Evolutionary conservation across 2,888 invertebrate genomes (phyloP).

Genomic region (Thymelicus acteon): DNA sequence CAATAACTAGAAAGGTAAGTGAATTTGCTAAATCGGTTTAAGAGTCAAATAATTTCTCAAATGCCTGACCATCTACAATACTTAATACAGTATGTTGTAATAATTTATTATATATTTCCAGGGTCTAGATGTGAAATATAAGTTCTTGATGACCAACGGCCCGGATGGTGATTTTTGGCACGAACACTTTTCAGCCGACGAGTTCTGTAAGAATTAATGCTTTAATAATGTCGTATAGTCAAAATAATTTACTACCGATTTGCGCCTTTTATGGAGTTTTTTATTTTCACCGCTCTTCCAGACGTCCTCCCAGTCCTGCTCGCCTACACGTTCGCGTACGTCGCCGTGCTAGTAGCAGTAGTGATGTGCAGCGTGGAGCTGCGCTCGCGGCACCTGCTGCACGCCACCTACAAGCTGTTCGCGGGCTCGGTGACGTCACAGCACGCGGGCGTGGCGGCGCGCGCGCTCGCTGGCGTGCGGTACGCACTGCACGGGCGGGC

Average conservation of each 20-base stretch:
- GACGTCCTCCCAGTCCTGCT: slow-evolving; percentile 94
- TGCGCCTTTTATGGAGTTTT: too few relatives aligned
- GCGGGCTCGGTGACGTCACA: slow-evolving; percentile 89
- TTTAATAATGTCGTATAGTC: too few relatives aligned
- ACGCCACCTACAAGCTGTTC: slow-evolving; percentile 95
- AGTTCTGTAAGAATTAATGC: slow-evolving; percentile 91
- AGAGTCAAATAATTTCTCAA: too few relatives aligned
- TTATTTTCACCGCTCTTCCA: slow-evolving; percentile 83
- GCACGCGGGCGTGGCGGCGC: slow-evolving; percentile 88
- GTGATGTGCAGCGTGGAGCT: slow-evolving; percentile 91
- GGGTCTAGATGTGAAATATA: slow-evolving; percentile 92
- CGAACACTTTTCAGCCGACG: slow-evolving; percentile 97
- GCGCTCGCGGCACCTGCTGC: slow-evolving; percentile 91
- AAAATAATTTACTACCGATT: background rate
- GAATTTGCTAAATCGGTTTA: too few relatives aligned
- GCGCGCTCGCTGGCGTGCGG: slow-evolving; percentile 89
- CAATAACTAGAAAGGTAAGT: too few relatives aligned
- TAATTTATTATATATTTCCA: too few relatives aligned
- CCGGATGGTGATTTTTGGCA: slow-evolving; percentile 92
- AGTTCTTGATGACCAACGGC: slow-evolving; percentile 95
- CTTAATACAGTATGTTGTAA: too few relatives aligned
- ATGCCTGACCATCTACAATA: too few relatives aligned
- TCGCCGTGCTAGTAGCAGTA: slow-evolving; percentile 88
- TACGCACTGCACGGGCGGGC: slow-evolving; percentile 91
- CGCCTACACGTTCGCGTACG: slow-evolving; percentile 89